A percentile compares a stretch with the other conserved stretches of the same genome.
Evolutionary conservation across 2,797 vertebrate genomes (phyloP).

Genomic region (Rhadinocentrus ornatus): DNA sequence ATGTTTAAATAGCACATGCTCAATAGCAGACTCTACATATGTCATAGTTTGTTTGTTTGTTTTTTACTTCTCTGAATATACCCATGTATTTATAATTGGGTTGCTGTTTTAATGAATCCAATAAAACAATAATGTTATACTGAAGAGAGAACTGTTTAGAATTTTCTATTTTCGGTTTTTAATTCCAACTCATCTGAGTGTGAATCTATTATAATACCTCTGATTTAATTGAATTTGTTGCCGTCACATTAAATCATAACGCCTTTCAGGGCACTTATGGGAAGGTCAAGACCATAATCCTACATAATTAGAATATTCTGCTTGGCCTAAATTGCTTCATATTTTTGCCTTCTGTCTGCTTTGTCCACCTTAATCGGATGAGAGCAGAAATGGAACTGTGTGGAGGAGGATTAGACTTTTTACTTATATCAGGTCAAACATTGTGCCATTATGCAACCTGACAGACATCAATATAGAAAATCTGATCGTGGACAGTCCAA

Average conservation of each 20-base stretch:
- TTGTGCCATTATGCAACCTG: constrained; percentile 60
- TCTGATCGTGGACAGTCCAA: constrained; percentile 39
- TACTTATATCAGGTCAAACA: constrained; percentile 50
- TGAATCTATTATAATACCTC: background rate
- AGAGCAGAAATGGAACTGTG: constrained; percentile 36
- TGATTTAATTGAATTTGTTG: background rate
- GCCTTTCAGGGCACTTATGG: background rate
- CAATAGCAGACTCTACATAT: too few relatives aligned
- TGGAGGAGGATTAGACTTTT: constrained; percentile 59
- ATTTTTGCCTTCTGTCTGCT: constrained; percentile 23
- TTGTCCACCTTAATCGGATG: constrained; percentile 60
- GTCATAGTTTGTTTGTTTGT: too few relatives aligned
- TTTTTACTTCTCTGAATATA: background rate
- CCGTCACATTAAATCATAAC: background rate
- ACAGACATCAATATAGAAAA: constrained; percentile 68
- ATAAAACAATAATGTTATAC: background rate
- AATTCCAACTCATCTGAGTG: constrained; percentile 24
- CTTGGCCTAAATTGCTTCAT: constrained; percentile 53
- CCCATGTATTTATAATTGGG: background rate
- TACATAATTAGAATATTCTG: constrained; percentile 55
- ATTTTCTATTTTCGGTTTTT: background rate
- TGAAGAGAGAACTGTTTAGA: background rate
- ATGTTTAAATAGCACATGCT: background rate
- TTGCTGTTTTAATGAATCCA: background rate
- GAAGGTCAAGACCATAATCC: constrained; percentile 44